Evolutionary conservation across 2,797 vertebrate genomes (phyloP).

Genomic region (Sarcophilus harrisii): DNA sequence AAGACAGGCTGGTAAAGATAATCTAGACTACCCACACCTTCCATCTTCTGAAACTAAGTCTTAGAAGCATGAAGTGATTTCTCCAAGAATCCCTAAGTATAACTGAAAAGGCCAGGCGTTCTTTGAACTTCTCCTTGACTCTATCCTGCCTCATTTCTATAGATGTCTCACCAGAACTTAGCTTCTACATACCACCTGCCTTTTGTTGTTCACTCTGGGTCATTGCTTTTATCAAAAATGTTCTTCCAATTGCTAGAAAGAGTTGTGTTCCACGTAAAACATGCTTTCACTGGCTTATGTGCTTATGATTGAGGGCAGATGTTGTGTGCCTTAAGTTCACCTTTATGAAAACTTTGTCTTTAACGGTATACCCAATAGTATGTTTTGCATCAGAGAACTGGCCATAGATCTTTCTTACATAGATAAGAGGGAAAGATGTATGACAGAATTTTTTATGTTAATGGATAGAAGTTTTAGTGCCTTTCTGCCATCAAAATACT

Average conservation of each 20-base stretch:
- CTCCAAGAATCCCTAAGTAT: neutral
- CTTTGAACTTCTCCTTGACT: neutral
- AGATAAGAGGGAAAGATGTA: neutral
- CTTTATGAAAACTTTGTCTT: conserved; percentile 11
- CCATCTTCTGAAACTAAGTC: neutral
- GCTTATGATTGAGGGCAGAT: conserved; percentile 21
- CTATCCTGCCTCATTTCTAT: neutral
- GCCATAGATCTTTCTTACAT: neutral
- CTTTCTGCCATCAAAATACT: conserved; percentile 50
- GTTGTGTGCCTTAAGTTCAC: conserved; percentile 11
- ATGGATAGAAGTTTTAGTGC: neutral
- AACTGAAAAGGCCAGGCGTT: neutral
- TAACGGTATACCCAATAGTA: neutral
- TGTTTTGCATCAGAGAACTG: neutral
- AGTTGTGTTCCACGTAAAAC: neutral
- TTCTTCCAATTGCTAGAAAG: neutral
- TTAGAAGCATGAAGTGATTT: neutral
- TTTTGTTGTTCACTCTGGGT: neutral
- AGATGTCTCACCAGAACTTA: neutral
- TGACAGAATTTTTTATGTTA: conserved; percentile 18
- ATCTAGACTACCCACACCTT: neutral
- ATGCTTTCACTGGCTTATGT: neutral
- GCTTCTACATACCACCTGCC: neutral
- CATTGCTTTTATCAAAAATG: neutral
- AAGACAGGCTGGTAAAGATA: neutral